Evolutionary conservation across 2,888 invertebrate genomes (phyloP), one percentile per base, ranked within the genome.

Genomic region (Saturnia japonica): DNA sequence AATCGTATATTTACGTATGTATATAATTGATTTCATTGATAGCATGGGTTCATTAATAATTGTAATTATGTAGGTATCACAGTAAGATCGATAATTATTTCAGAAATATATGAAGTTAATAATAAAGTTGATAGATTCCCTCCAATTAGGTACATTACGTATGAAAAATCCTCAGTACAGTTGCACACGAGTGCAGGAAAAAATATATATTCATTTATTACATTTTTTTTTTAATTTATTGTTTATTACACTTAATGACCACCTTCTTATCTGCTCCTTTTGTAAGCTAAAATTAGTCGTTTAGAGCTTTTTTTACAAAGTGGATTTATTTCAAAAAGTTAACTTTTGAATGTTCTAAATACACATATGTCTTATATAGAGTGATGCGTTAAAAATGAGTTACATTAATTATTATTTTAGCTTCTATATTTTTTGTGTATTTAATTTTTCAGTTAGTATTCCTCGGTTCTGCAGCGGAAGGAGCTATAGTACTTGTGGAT

Each of bases 391-490:
- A n/a, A n/a, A n/a, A n/a, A n/a, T n/a, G 6, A 34, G 34, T 34
- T 34, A 34, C 34, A 4, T 34, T 34, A n/a, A n/a, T n/a, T 34
- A 34, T 34, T 34, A 34, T 4, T 34, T 34, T 34, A 60, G 14
- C 4, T 12, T 60, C 3, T 14, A 60, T 51, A 12, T 60, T 12
- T 28, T 54, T 70, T 47, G 22, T 22, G 19, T 54, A 11, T 54
- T 72, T 74, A 73, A 72, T 68, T 68, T 81, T 83, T 67, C 83
- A 88, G 88, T 74, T 88, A 64, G 82, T 83, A 12, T 75, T 88
- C 14, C 74, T 83, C 14, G 87, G 86, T 47, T 76, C 80, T 19
- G 83, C 81, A 34, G 76, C 80, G 11, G 74, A 77, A n/a, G 75
- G 74, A 0, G 84, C 88, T 8, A 75, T 79, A 66, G 83, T 87